Evolutionary conservation across 2,888 invertebrate species (phyloP).

Genomic region (Lasioglossum morio): DNA sequence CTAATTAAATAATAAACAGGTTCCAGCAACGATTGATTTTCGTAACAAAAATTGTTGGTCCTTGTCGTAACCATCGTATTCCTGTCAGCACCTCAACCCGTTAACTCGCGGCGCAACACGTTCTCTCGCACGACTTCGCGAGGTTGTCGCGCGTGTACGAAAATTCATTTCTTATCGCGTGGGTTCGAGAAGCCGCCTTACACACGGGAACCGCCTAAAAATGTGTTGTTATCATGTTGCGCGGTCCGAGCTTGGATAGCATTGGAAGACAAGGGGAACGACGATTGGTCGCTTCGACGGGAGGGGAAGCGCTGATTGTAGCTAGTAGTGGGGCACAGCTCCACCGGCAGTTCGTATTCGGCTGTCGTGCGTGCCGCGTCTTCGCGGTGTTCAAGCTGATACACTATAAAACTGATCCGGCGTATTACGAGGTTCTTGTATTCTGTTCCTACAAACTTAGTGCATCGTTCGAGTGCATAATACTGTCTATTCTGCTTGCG

Average conservation of each 20-base stretch:
- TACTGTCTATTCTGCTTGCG: neutral
- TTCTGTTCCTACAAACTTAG: neutral
- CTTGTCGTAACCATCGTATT: too few species aligned
- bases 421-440: neutral
- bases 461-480: neutral
- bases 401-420: neutral
- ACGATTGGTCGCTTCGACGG: slow-evolving; percentile 63
- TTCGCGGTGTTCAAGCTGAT: slow-evolving; percentile 18
- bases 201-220: slow-evolving; percentile 59
- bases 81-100: too few species aligned
- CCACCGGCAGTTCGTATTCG: slow-evolving; percentile 74
- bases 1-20: too few species aligned
- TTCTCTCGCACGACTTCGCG: neutral
- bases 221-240: slow-evolving; percentile 67
- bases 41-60: too few species aligned
- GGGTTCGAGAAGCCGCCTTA: slow-evolving; percentile 37
- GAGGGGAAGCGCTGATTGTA: slow-evolving; percentile 60
- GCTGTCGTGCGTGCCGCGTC: slow-evolving; percentile 67
- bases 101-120: neutral
- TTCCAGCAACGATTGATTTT: too few species aligned
- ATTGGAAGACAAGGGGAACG: slow-evolving; percentile 60
- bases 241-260: slow-evolving; percentile 56
- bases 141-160: slow-evolving; percentile 21
- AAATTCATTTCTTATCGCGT: slow-evolving; percentile 56
- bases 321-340: slow-evolving; percentile 60